These are phyloP conservation scores for Symphodus melops DNA, from an alignment of 2,113 vertebrate species.

Conservation along the genomic window DNA sequence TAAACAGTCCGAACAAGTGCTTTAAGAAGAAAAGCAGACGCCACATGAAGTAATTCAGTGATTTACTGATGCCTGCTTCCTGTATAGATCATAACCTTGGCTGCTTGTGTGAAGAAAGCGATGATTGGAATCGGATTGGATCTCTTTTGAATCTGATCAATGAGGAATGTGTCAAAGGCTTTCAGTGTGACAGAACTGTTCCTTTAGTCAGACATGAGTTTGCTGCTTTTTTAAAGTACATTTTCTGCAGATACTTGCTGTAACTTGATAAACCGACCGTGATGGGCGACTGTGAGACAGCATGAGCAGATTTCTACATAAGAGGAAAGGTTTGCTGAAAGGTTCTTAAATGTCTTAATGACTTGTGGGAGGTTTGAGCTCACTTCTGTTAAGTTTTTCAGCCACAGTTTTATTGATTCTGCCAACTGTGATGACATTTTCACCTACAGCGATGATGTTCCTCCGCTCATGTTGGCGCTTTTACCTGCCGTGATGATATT, in stretches of 20 bases:
- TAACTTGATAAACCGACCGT: background rate
- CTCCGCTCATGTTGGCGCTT: constrained; percentile 9
- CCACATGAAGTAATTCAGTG: too few species aligned
- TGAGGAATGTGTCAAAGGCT: background rate
- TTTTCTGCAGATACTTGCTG: background rate
- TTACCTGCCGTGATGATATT: constrained; percentile 52
- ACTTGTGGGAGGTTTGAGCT: constrained; percentile 16
- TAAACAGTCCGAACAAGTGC: too few species aligned
- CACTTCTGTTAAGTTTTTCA: constrained; percentile 34
- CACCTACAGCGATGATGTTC: constrained; percentile 47
- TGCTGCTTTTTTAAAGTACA: background rate
- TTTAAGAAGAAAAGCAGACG: too few species aligned
- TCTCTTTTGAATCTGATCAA: background rate
- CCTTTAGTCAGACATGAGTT: constrained; percentile 4
- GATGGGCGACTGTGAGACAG: constrained; percentile 19
- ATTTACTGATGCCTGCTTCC: too few species aligned
- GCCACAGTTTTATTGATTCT: constrained; percentile 28
- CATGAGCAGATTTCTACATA: background rate
- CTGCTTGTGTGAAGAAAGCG: too few species aligned
- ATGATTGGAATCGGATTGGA: too few species aligned
- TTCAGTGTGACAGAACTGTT: background rate
- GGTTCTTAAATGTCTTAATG: constrained; percentile 36
- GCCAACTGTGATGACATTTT: constrained; percentile 48
- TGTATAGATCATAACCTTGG: too few species aligned
- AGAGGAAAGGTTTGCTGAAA: background rate